Percentiles rank a stretch among this genome's conserved stretches.
Evolutionary conservation across 1,140 invertebrate genomes (phyloP).

Genomic region (Lineus longissimus): DNA sequence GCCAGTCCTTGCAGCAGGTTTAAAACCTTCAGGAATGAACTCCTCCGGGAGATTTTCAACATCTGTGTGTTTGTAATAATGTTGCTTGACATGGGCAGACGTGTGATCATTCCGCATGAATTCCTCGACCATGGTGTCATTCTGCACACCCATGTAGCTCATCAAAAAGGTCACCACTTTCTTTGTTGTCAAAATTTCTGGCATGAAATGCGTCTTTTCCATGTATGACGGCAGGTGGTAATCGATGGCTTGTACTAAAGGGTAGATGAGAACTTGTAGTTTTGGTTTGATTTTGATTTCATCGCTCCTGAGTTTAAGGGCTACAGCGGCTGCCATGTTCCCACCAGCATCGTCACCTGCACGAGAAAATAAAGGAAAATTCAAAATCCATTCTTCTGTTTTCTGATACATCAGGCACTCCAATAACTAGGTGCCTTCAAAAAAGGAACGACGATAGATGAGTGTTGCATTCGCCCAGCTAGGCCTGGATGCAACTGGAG

Average conservation of each 20-base stretch:
- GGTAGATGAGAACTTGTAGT: conserved; percentile 35
- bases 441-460: not conserved
- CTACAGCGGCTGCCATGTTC: conserved; percentile 36
- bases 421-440: no score
- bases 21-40: not conserved
- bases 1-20: not conserved
- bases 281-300: not conserved
- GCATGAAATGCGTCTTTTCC: conserved; percentile 27
- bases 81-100: conserved; percentile 26
- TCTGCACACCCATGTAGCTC: conserved; percentile 25
- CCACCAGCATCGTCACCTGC: conserved; percentile 42
- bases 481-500: no score
- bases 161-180: conserved; percentile 31
- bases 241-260: conserved; percentile 32
- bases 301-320: conserved; percentile 25
- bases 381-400: not conserved
- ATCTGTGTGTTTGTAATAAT: not conserved
- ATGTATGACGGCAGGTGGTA: conserved; percentile 36
- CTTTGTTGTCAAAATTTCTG: conserved; percentile 30
- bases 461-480: no score
- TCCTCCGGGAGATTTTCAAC: not conserved
- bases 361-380: conserved; percentile 9
- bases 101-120: conserved; percentile 35
- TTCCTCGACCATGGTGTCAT: conserved; percentile 21
- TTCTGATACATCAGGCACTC: no score